phyloP scores from a whole-genome alignment of 2,888 invertebrate genomes.

The Netelia virgata region DNA sequence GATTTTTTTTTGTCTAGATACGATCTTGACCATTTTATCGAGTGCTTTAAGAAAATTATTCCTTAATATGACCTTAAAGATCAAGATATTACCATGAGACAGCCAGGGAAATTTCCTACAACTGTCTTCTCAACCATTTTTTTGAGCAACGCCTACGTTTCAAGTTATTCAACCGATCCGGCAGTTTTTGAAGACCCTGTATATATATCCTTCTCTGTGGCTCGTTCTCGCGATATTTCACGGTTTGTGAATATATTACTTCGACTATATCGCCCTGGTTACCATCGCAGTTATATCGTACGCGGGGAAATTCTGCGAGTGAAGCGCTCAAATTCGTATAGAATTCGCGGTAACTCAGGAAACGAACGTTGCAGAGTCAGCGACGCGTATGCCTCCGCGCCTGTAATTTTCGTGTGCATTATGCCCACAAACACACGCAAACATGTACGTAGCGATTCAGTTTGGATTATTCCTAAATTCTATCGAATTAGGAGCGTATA shows the following conservation, averaged over 20 bases:
- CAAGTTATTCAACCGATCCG: too few species aligned
- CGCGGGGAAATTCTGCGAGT: conserved; percentile 36
- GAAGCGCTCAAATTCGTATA: conserved; percentile 40
- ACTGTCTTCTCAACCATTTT: too few species aligned
- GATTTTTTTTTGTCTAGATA: too few species aligned
- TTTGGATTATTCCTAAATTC: conserved; percentile 44
- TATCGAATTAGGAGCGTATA: conserved; percentile 22
- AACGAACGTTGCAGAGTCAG: conserved; percentile 33
- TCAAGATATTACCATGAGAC: too few species aligned
- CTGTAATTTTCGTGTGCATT: conserved; percentile 3
- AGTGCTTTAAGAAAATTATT: too few species aligned
- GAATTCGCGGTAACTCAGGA: conserved; percentile 26
- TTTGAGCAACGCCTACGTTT: too few species aligned
- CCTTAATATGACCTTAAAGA: too few species aligned
- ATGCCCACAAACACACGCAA: background rate
- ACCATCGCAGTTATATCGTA: background rate
- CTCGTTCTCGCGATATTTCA: conserved; percentile 39
- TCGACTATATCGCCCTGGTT: background rate
- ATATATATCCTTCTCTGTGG: conserved; percentile 6
- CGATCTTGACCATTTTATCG: too few species aligned
- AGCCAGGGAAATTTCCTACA: too few species aligned
- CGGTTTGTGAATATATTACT: conserved; percentile 35
- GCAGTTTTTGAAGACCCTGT: too few species aligned
- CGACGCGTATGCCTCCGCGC: background rate
- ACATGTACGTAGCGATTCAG: conserved; percentile 1